Base-by-base conservation (phyloP, 2,113 vertebrate species). In the Mesitornis unicolor region DNA sequence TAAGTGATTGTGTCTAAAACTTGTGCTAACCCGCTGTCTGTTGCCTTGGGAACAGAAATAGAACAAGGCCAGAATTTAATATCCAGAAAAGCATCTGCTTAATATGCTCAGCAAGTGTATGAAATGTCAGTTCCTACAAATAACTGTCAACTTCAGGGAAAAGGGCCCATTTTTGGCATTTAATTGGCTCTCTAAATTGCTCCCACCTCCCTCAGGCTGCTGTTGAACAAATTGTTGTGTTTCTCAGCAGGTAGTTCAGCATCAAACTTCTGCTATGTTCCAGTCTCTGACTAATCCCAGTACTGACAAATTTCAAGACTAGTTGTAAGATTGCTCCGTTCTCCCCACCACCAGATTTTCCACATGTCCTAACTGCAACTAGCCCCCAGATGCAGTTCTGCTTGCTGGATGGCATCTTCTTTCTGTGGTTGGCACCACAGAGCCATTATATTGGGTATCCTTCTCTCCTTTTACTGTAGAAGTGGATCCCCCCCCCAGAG, bases 51-150 rank as follows among this genome's bases (percentile, higher is more conserved):
- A 89, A 36, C 14, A 65, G 73, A 63, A 84, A 8, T 2, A 19
- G 15, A 70, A 36, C 0, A 3, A 77, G 19, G 8, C 11, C 16
- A 24, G 42, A 53, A 4, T 25, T 36, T 56, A 59, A n/a, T 60
- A 61, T 5, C 16, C 35, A 81, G 38, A 60, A 79, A n/a, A 57
- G 26, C 11, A 73, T 59, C 31, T 0, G 5, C 12, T 75, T 85
- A 3, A 3, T 33, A 0, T 28, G 17, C 22, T 53, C 5, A 61
- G 26, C 31, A 50, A 64, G 43, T 2, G 0, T 42, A 35, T 40
- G 22, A 57, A 75, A 38, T 45, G 22, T 16, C 24, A 74, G 38
- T 59, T 65, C 35, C 40, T 57, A 73, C 36, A 76, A 47, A 35
- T 16, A 70, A 3, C 38, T 47, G 33, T 26, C 40, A 43, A 11